Evolutionary conservation across 2,113 vertebrate genomes (phyloP).

Genomic region (Rhinichthys klamathensis): DNA sequence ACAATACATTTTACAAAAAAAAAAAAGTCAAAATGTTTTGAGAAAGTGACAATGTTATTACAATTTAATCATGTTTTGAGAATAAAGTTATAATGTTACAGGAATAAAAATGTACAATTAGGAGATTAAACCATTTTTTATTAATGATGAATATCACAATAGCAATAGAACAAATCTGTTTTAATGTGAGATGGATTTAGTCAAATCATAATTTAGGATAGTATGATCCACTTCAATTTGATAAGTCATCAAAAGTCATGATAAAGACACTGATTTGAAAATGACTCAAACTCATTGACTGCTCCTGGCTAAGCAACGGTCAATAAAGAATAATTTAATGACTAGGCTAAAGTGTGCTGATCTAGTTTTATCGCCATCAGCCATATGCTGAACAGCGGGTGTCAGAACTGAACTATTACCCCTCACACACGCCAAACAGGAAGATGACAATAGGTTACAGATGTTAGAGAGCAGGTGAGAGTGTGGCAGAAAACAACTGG

Average conservation of each 20-base stretch:
- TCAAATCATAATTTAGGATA: too few relatives aligned
- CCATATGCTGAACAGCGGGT: not conserved
- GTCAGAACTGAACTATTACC: not conserved
- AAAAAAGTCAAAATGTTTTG: too few relatives aligned
- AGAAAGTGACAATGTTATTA: too few relatives aligned
- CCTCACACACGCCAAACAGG: not conserved
- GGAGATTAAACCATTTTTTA: too few relatives aligned
- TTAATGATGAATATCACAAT: too few relatives aligned
- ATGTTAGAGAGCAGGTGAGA: not conserved
- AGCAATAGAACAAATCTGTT: too few relatives aligned
- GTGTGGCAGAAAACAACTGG: not conserved
- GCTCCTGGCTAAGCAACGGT: not conserved
- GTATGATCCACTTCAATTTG: not conserved
- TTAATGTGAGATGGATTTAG: too few relatives aligned
- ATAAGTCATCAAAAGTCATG: not conserved
- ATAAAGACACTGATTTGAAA: not conserved
- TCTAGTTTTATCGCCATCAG: not conserved
- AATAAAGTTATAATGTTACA: too few relatives aligned
- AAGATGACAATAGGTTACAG: slow-evolving; percentile 7
- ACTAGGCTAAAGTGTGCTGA: not conserved
- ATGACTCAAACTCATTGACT: not conserved
- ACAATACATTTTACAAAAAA: too few relatives aligned
- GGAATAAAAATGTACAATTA: too few relatives aligned
- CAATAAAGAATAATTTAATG: not conserved
- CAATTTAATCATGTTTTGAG: too few relatives aligned